Evolutionary conservation across 1,140 invertebrate genomes (phyloP).

Genomic region (Drosophila ohnishii): DNA sequence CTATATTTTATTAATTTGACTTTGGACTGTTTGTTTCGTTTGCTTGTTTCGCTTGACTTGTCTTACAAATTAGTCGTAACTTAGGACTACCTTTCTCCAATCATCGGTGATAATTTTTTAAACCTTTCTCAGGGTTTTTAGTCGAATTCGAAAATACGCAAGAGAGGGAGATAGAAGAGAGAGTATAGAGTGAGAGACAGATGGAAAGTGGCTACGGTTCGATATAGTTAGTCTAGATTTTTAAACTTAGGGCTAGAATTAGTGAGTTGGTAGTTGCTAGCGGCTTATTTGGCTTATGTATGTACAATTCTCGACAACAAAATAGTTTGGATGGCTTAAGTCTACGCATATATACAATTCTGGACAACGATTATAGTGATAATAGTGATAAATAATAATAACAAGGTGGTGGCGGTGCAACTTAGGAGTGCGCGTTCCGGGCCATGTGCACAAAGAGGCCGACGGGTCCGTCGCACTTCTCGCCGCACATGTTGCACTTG

Average conservation of each 20-base stretch:
- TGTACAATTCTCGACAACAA: slow-evolving; percentile 82
- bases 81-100: slow-evolving; percentile 38
- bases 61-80: slow-evolving; percentile 56
- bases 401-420: slow-evolving; percentile 34
- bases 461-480: slow-evolving; percentile 90
- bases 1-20: slow-evolving; percentile 70
- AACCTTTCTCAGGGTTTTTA: slow-evolving; percentile 75
- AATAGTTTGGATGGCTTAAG: slow-evolving; percentile 59
- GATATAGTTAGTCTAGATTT: slow-evolving; percentile 31
- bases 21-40: slow-evolving; percentile 68
- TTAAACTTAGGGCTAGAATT: slow-evolving; percentile 63
- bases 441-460: slow-evolving; percentile 97
- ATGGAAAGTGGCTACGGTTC: slow-evolving; percentile 31
- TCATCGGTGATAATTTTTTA: slow-evolving; percentile 67
- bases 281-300: slow-evolving; percentile 71
- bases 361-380: slow-evolving; percentile 65
- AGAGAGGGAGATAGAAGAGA: background rate
- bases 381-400: slow-evolving; percentile 69
- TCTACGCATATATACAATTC: slow-evolving; percentile 76
- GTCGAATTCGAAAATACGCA: slow-evolving; percentile 40
- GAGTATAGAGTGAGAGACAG: slow-evolving; percentile 15
- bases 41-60: slow-evolving; percentile 54
- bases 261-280: slow-evolving; percentile 35
- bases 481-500: slow-evolving; percentile 97
- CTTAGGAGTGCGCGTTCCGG: slow-evolving; percentile 89